Evolutionary conservation across 2,888 invertebrate genomes (phyloP), one percentile per base, ranked within the genome.

Genomic region (Drosophila nigritarsus): DNA sequence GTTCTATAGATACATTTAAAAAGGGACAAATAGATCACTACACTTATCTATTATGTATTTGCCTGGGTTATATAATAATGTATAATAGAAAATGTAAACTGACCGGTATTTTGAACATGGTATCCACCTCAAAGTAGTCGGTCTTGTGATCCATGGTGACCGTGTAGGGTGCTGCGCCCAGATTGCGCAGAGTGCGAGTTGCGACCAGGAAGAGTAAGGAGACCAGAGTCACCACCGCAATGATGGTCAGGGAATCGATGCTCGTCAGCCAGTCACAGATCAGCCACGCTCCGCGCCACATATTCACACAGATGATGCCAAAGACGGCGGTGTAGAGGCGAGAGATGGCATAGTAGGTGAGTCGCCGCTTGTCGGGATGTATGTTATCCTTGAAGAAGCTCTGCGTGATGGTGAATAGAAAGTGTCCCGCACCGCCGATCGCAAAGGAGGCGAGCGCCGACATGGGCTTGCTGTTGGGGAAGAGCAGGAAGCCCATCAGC

Each of bases 211-310:
- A 95, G 55, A 96, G 92, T 65, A 96, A 93, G 7, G 96, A 96
- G 13, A 96, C 94, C 42, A 94, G 93, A 13, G 96, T 95, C 0
- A 96, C 95, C 13, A 95, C 94, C 70, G 95, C 94, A 70, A 96
- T 94, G 3, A 92, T 90, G 9, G 76, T 68, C 93, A 94, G 61
- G 93, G 94, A 90, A 94, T 94, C 82, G 94, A 94, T 49, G 71
- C 95, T 95, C 42, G 96, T 96, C 86, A 96, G 95, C 91, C 95
- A 94, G 91, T 97, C 97, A 86, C 97, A 94, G 20, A 93, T 75
- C 53, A 92, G 94, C 97, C 97, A 98, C 51, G 96, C 95, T 2
- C 98, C 98, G 11, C 97, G 94, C 98, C 98, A 98, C 71, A 96
- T 96, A 90, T 97, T 97, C 50, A 98, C 97, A 92, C 97, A 97